Evolutionary conservation across 2,113 vertebrate species (phyloP).

Genomic region (Notiomystis cincta): DNA sequence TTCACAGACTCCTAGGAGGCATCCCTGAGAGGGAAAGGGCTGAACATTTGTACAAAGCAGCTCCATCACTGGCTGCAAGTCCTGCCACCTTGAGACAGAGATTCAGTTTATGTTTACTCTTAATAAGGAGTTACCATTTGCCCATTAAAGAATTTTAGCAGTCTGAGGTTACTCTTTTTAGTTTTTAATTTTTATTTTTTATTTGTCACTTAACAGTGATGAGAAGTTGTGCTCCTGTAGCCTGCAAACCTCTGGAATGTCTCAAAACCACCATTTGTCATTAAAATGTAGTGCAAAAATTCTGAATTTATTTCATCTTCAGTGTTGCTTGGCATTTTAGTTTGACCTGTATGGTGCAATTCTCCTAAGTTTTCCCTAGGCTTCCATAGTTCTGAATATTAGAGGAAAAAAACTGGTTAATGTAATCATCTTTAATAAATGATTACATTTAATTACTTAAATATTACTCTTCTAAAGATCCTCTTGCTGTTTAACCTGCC

Average conservation of each 20-base stretch:
- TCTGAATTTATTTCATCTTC: neutral
- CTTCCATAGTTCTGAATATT: neutral
- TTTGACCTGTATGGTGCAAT: neutral
- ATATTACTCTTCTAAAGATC: neutral
- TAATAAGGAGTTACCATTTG: neutral
- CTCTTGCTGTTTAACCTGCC: neutral
- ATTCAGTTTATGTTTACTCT: neutral
- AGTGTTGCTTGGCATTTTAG: neutral
- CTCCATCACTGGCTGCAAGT: neutral
- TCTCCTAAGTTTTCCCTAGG: neutral
- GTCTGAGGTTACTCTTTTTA: neutral
- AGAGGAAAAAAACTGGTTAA: neutral
- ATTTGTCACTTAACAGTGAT: neutral
- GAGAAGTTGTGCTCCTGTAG: neutral
- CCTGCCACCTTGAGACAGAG: neutral
- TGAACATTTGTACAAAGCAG: neutral
- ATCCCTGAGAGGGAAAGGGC: neutral
- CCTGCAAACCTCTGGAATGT: neutral
- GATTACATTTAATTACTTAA: neutral
- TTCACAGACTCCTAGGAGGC: neutral
- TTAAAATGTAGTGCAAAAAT: neutral
- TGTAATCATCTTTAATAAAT: neutral
- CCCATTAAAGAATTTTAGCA: neutral
- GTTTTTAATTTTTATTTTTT: neutral
- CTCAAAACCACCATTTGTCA: neutral